Evolutionary conservation across 2,888 invertebrate species (phyloP), one percentile per base, ranked within the genome.

Genomic region (Tineola bisselliella): DNA sequence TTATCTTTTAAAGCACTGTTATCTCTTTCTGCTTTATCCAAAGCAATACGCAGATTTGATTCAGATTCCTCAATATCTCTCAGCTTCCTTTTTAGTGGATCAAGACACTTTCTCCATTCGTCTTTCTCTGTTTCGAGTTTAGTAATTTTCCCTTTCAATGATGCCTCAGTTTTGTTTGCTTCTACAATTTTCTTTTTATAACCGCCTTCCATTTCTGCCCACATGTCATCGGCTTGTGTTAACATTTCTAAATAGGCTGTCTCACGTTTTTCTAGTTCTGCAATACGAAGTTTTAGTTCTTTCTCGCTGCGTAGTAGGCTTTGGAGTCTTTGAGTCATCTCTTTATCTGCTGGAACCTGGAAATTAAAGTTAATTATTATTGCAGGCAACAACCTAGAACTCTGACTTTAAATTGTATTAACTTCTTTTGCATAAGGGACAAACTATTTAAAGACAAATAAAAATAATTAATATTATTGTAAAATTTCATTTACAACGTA

Each of bases 181-280:
- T 88, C 87, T 52, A 88, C 76, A 38, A 91, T 88, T 66, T 87
- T 89, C 67, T 84, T 86, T 73, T 91, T 90, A 67, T 91, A 91
- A 0, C 89, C 89, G 8, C 88, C 87, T 69, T 91, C 91, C 86
- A 91, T 88, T 68, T 91, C 91, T 0, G 90, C 89, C 90, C 92
- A 92, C 78, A 92, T 89, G 63, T 91, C 90, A 64, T 93, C 92
- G 0, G 92, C 92, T 62, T 91, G 90, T 62, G 92, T 91, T 70
- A 93, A 74, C 68, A 92, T 92, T 69, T 91, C 90, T 67, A 92
- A 86, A 68, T 93, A 93, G 0, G 91, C 90, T 1, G 90, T 82
- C 70, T 93, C 92, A 56, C 90, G 84, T 60, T 88, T 79, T 71
- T 92, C 90, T 60, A 93, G 72, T 64, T 92, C 91, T 43, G 83